Evolutionary conservation across 92 coral and sea anemone genomes (phyloP).

Genomic region (Epizoanthus fatuus): DNA sequence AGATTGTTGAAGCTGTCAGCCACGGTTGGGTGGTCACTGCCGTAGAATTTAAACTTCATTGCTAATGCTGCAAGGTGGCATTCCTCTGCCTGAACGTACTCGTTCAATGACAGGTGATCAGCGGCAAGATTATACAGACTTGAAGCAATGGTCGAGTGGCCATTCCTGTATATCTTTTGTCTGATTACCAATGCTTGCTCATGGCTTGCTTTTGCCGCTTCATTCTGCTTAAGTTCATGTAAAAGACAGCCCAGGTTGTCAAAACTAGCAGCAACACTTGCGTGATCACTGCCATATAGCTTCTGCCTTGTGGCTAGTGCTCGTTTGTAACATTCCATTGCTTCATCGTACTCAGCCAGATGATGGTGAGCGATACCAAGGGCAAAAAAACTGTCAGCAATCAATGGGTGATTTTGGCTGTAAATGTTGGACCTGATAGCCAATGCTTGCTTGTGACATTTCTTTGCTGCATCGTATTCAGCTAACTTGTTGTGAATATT

Average conservation of each 20-base stretch:
- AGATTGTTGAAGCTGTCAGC: conserved; percentile 48
- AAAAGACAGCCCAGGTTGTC: conserved; percentile 36
- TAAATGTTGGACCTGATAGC: conserved; percentile 42
- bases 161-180: conserved; percentile 13
- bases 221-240: conserved; percentile 27
- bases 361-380: conserved; percentile 57
- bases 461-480: conserved; percentile 42
- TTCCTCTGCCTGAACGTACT: conserved; percentile 31
- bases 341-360: conserved; percentile 17
- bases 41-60: conserved; percentile 24
- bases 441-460: conserved; percentile 41
- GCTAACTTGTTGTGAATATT: conserved; percentile 19
- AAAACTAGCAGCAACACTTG: conserved; percentile 43
- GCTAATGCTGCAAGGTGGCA: conserved; percentile 25
- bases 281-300: conserved; percentile 29
- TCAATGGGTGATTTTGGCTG: conserved; percentile 47
- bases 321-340: conserved; percentile 45
- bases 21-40: conserved; percentile 26
- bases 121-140: conserved; percentile 32
- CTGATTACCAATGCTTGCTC: conserved; percentile 37
- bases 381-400: conserved; percentile 46
- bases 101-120: conserved; percentile 12
- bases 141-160: conserved; percentile 23
- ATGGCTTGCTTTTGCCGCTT: conserved; percentile 29
- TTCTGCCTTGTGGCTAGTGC: conserved; percentile 34